Conservation (phyloP, 23 tunicate genomes). For the Clavelina lepadiformis region DNA sequence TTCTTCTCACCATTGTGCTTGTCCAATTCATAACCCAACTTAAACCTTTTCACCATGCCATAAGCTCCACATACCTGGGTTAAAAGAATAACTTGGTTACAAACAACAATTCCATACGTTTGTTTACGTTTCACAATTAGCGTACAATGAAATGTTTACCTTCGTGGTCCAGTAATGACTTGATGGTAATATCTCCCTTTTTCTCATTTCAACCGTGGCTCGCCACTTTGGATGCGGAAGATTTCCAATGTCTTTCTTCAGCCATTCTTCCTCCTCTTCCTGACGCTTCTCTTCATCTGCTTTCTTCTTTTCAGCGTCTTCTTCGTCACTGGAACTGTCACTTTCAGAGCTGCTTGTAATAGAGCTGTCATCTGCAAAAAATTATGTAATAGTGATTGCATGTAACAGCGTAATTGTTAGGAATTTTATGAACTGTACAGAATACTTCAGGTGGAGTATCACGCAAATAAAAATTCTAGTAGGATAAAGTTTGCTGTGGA, state of each 20-base stretch:
- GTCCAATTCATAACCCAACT: constrained; percentile 35
- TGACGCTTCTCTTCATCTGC: background rate
- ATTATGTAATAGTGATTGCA: too few species aligned
- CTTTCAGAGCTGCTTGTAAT: too few species aligned
- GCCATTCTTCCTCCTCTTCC: constrained; percentile 54
- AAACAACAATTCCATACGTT: background rate
- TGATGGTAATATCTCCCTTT: constrained; percentile 19
- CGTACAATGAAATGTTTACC: constrained; percentile 18
- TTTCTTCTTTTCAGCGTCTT: background rate
- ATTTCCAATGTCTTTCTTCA: constrained; percentile 28
- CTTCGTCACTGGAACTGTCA: background rate
- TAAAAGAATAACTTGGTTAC: too few species aligned
- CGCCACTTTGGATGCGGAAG: constrained; percentile 39
- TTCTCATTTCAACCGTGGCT: constrained; percentile 18
- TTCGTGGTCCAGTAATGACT: constrained; percentile 37
- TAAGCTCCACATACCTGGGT: constrained; percentile 64
- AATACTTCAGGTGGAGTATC: too few species aligned
- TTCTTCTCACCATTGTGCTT: constrained; percentile 46
- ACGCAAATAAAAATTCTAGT: too few species aligned
- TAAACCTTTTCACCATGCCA: constrained; percentile 52
- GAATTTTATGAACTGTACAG: too few species aligned
- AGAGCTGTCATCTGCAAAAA: too few species aligned
- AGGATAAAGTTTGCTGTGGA: too few species aligned
- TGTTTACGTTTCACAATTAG: constrained; percentile 1
- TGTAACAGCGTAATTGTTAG: too few species aligned